A percentile compares a stretch with the other conserved stretches of the same genome.
phyloP scores from a whole-genome alignment of 2,888 invertebrate species.

The Dermolepida albohirtum region DNA sequence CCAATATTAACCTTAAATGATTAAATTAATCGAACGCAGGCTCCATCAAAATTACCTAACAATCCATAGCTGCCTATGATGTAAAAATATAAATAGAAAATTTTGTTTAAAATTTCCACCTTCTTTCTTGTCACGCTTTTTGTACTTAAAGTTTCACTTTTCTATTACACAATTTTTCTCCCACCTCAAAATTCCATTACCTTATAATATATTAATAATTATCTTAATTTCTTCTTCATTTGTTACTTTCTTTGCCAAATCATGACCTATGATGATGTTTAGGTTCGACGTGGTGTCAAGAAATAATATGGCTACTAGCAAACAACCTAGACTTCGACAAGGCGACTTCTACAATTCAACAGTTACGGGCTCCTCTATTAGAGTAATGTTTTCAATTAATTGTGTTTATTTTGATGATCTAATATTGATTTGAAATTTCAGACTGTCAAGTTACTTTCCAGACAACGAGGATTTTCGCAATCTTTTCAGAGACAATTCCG shows the following conservation, averaged over 20 bases:
- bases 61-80: no score
- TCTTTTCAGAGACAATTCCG: slow-evolving; percentile 76
- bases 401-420: slow-evolving; percentile 14
- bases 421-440: slow-evolving; percentile 45
- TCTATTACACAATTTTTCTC: no score
- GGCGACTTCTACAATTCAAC: slow-evolving; percentile 70
- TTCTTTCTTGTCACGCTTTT: no score
- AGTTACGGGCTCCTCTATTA: slow-evolving; percentile 80
- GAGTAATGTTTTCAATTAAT: slow-evolving; percentile 66
- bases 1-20: no score
- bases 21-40: no score
- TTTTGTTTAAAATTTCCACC: no score
- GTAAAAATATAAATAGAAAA: no score
- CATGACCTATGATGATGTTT: slow-evolving; percentile 43
- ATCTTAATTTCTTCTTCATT: no score
- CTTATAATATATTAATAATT: no score
- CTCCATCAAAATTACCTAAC: no score
- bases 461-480: slow-evolving; percentile 52
- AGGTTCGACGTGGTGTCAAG: slow-evolving; percentile 95
- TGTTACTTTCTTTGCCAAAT: slow-evolving; percentile 9
- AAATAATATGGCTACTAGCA: slow-evolving; percentile 92
- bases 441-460: slow-evolving; percentile 53
- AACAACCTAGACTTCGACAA: slow-evolving; percentile 82
- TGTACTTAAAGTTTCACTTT: no score
- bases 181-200: no score